These are phyloP conservation scores for Amphipyra tragopoginis DNA, from an alignment of 2,888 invertebrate genomes.

Conservation along the genomic window DNA sequence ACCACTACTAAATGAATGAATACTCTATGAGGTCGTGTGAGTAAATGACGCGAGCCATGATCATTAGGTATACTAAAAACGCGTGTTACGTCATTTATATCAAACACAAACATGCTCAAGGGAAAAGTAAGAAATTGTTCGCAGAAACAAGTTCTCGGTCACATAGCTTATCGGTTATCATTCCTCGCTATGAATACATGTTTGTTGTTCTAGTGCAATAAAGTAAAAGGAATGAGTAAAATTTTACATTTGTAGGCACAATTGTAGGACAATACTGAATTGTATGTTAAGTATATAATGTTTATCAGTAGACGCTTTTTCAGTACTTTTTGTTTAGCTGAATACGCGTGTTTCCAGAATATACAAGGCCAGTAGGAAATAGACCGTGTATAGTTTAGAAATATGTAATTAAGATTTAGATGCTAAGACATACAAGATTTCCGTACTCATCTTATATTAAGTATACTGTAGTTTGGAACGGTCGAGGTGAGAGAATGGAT, in stretches of 20 bases:
- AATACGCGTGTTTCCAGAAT: no score
- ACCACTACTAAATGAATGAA: conserved; percentile 63
- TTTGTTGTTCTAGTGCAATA: conserved; percentile 16
- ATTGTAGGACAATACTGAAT: neutral
- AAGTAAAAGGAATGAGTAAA: conserved; percentile 18
- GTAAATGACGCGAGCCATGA: conserved; percentile 63
- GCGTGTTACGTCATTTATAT: conserved; percentile 65
- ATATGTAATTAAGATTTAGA: no score
- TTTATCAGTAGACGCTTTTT: no score
- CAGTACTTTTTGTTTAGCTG: no score
- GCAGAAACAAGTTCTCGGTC: conserved; percentile 54
- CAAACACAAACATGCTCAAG: conserved; percentile 41
- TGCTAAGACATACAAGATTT: no score
- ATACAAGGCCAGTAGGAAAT: no score
- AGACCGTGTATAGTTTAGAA: no score
- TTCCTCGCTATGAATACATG: conserved; percentile 30
- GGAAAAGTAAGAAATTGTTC: conserved; percentile 49
- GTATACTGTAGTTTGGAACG: no score
- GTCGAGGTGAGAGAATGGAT: no score
- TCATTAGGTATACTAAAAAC: conserved; percentile 69
- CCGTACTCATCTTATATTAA: no score
- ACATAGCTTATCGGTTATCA: conserved; percentile 53
- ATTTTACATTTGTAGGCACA: conserved; percentile 7
- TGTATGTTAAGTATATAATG: neutral
- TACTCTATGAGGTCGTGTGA: conserved; percentile 58